Evolutionary conservation across 1,140 invertebrate genomes (phyloP).

Genomic region (Hesperophylax magnus): DNA sequence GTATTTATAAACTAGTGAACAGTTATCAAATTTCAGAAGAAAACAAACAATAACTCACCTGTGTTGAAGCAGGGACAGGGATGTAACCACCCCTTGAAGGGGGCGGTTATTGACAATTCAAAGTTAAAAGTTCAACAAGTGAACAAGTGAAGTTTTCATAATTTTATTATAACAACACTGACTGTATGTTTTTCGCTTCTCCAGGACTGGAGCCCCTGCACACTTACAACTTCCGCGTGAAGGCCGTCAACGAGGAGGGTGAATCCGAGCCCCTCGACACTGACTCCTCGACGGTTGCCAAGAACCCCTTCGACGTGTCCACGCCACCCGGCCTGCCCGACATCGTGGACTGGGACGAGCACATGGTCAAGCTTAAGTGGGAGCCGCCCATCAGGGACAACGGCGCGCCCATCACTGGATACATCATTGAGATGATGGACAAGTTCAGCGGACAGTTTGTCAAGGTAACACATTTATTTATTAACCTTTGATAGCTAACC

Average conservation of each 20-base stretch:
- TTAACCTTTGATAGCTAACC: no score
- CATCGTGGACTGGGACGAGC: constrained; percentile 94
- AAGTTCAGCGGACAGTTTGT: constrained; percentile 74
- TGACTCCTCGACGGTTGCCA: constrained; percentile 88
- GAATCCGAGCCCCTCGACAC: constrained; percentile 94
- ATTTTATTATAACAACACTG: not conserved
- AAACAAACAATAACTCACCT: no score
- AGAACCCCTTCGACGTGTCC: constrained; percentile 96
- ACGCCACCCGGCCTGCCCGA: constrained; percentile 93
- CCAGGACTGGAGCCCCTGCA: constrained; percentile 89
- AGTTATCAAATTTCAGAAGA: no score
- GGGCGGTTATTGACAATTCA: no score
- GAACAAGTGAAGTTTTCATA: no score
- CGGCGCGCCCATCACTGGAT: constrained; percentile 95
- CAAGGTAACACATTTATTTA: constrained; percentile 61
- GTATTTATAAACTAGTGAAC: no score
- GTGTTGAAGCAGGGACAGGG: no score
- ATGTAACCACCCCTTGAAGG: no score
- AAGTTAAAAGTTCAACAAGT: no score
- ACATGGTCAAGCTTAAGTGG: constrained; percentile 95
- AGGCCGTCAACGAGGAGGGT: constrained; percentile 95
- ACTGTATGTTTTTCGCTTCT: constrained; percentile 25
- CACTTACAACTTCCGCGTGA: constrained; percentile 96
- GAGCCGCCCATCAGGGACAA: constrained; percentile 95
- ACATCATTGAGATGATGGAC: constrained; percentile 84